Conservation (phyloP, 2,113 vertebrate species). For the Willisornis vidua region DNA sequence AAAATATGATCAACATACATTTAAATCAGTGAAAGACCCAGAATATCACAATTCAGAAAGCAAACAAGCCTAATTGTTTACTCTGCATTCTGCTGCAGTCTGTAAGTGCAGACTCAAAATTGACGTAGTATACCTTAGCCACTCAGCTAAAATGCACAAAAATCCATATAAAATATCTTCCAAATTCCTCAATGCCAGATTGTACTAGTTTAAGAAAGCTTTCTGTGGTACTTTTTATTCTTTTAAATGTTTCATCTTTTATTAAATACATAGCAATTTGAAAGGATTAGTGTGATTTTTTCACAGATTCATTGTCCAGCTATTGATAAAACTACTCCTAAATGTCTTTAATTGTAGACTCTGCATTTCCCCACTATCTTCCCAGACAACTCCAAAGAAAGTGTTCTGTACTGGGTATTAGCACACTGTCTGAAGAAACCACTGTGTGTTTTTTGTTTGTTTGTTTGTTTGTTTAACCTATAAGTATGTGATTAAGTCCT, state of each 20-base stretch:
- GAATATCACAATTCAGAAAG: conserved; percentile 4
- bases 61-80: conserved; percentile 39
- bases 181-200: conserved; percentile 24
- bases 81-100: conserved; percentile 3
- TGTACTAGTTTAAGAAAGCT: conserved; percentile 9
- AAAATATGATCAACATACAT: not conserved
- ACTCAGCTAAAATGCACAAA: conserved; percentile 57
- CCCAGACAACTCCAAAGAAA: not conserved
- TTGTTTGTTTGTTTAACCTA: not conserved
- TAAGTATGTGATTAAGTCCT: not conserved
- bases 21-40: not conserved
- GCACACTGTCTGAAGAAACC: not conserved
- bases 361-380: not conserved
- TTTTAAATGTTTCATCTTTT: not conserved
- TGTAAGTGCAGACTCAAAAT: conserved; percentile 33
- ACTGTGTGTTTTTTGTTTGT: not conserved
- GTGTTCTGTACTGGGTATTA: not conserved
- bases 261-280: not conserved
- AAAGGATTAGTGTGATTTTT: not conserved
- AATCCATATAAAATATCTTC: conserved; percentile 57
- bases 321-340: not conserved
- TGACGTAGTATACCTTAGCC: conserved; percentile 26
- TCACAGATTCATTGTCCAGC: not conserved
- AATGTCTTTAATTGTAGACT: not conserved
- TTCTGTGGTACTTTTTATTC: not conserved